Conservation (phyloP, 2,888 invertebrate genomes). For the Subacronicta megacephala region DNA sequence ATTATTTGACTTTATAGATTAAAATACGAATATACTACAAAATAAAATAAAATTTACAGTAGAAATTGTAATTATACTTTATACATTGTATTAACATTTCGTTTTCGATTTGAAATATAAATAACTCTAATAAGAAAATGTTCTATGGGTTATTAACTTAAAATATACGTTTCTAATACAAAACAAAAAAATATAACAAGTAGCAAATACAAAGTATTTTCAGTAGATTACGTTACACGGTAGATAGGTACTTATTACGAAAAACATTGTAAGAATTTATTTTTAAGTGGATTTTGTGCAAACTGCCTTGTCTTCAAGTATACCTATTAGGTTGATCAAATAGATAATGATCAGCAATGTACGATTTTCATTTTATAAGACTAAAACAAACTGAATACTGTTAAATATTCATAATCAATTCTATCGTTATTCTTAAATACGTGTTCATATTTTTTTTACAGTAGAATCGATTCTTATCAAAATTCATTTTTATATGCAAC, state of each 20-base stretch:
- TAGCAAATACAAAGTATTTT: too few species aligned
- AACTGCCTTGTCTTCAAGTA: background rate
- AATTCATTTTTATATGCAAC: slow-evolving; percentile 66
- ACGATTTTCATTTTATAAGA: slow-evolving; percentile 3
- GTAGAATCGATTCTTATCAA: slow-evolving; percentile 67
- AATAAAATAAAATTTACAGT: slow-evolving; percentile 25
- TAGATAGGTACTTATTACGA: background rate
- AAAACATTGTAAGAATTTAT: background rate
- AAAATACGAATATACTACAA: slow-evolving; percentile 22
- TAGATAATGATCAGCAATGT: background rate
- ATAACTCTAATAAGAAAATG: too few species aligned
- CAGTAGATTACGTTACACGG: background rate
- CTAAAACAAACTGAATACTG: slow-evolving; percentile 28
- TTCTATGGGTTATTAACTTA: too few species aligned
- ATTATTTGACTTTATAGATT: slow-evolving; percentile 26
- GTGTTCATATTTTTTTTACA: slow-evolving; percentile 58
- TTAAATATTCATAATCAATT: slow-evolving; percentile 36
- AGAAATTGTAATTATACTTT: background rate
- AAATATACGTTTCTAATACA: too few species aligned
- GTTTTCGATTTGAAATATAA: too few species aligned
- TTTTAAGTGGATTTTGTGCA: background rate
- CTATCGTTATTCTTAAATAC: slow-evolving; percentile 44
- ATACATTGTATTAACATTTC: too few species aligned
- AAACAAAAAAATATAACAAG: too few species aligned
- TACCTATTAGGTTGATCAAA: background rate